Evolutionary conservation across 2,888 invertebrate genomes (phyloP), one percentile per base, ranked within the genome.

Genomic region (Habroteleia sp.): DNA sequence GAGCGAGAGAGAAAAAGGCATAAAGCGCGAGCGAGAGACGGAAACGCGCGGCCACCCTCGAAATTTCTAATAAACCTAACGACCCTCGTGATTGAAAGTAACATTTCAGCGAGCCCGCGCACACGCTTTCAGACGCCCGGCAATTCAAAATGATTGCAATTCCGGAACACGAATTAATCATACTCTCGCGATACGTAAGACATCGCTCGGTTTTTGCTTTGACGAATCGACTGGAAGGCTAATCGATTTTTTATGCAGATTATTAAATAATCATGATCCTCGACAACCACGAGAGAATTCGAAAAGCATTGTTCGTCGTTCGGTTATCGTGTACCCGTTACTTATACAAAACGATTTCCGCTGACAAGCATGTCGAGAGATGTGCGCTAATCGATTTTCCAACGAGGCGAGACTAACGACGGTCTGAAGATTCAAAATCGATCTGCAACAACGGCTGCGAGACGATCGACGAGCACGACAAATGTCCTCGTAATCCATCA

Each of bases 81-180:
- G 87, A 87, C 84, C 87, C 87, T 84, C 83, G 84, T 86, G 86
- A 88, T 87, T 86, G 87, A 87, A 87, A 87, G 85, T 85, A 86
- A 86, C 87, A 85, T 86, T 84, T 83, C 81, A 84, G 78, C 83
- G 85, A 86, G 78, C 84, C 83, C 79, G 79, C 81, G 79, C 76
- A 35, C 52, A 56, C 74, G 48, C 80, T 83, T 83, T 85, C 84
- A 79, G 83, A 82, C 85, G 81, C 82, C 82, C 82, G 83, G 85
- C 84, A 85, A 86, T 85, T 86, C 84, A 81, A 71, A 80, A 83
- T 87, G 86, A 87, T 87, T 85, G 84, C 84, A 69, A 81, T 76
- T 76, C 69, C 77, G 56, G 33, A 29, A 11, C 31, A 20, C 17
- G 31, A 56, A 75, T 72, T 69, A 54, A 72, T 72, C 71, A 65